Conservation (phyloP, 2,888 invertebrate species). For the Chrysolina americana region DNA sequence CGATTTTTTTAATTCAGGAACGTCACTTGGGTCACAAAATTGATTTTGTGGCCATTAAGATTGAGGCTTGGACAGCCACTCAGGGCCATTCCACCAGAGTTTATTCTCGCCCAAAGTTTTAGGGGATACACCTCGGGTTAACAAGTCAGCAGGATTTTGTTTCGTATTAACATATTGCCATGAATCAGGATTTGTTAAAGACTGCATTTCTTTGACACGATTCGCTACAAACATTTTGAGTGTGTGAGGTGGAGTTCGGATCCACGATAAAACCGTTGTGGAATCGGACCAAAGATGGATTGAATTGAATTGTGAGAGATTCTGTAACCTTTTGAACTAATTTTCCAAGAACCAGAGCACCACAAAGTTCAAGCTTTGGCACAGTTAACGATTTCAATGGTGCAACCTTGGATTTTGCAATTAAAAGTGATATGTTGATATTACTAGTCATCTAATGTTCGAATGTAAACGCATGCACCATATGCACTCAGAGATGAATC, state of each 20-base stretch:
- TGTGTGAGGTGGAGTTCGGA: no score
- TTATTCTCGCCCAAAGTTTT: neutral
- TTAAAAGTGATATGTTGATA: neutral
- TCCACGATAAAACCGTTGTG: no score
- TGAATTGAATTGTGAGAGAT: no score
- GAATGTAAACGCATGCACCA: neutral
- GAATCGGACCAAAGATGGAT: no score
- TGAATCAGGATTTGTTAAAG: no score
- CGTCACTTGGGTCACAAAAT: no score
- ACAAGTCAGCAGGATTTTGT: neutral
- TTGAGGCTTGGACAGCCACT: neutral
- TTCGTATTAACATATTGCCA: neutral
- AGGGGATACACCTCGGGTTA: no score
- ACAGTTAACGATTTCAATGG: neutral
- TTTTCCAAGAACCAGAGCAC: neutral
- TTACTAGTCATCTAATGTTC: neutral
- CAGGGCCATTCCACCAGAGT: neutral
- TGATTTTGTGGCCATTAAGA: no score
- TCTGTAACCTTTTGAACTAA: neutral
- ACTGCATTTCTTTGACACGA: no score
- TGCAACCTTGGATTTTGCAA: neutral
- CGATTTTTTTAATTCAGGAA: no score
- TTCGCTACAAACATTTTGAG: no score
- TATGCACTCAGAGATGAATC: neutral
- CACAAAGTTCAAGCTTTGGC: neutral